Evolutionary conservation across 2,888 invertebrate species (phyloP).

Genomic region (Machimus rusticus): DNA sequence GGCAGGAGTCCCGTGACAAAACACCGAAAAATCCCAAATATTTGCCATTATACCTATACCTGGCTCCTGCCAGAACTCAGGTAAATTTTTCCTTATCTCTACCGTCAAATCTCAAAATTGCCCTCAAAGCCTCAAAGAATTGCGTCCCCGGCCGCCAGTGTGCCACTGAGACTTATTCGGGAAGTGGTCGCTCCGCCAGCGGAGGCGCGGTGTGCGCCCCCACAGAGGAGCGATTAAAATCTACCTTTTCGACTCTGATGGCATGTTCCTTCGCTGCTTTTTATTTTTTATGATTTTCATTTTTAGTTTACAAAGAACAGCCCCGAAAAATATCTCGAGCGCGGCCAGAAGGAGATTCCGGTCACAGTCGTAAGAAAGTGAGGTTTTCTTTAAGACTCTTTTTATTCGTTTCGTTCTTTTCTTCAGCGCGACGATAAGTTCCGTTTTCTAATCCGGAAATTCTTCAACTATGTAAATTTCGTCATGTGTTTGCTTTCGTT

Average conservation of each 20-base stretch:
- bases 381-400: neutral
- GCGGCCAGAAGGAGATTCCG: slow-evolving; percentile 2
- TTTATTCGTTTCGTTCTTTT: neutral
- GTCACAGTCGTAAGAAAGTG: neutral
- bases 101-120: neutral
- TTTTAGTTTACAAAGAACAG: neutral
- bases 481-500: slow-evolving; percentile 23
- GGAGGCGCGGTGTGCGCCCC: neutral
- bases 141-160: neutral
- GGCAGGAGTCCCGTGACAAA: neutral
- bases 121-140: neutral
- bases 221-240: neutral
- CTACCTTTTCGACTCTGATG: neutral
- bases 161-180: neutral
- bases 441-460: slow-evolving; percentile 44
- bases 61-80: neutral
- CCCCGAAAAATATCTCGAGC: neutral
- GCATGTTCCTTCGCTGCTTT: neutral
- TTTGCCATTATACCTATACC: neutral
- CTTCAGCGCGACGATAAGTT: neutral
- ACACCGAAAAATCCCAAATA: neutral
- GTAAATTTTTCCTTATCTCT: neutral
- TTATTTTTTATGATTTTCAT: neutral
- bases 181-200: neutral
- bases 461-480: slow-evolving; percentile 42